Percentiles rank a stretch among this genome's conserved stretches.
These are phyloP conservation scores for Oreochromis niloticus DNA, from an alignment of 2,113 vertebrate genomes.

Conservation along the genomic window DNA sequence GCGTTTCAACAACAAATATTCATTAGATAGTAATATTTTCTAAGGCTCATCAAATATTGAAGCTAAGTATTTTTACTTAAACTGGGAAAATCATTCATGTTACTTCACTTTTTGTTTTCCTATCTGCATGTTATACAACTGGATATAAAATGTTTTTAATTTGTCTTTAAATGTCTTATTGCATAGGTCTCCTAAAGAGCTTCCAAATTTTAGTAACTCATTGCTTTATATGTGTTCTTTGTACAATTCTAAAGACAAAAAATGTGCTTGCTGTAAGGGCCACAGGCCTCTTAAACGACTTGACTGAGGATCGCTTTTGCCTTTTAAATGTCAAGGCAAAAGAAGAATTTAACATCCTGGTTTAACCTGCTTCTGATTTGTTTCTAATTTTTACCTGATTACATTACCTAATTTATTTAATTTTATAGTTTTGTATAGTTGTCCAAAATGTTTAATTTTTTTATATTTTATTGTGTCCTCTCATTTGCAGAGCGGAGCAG, in stretches of 20 bases:
- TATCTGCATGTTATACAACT: background rate
- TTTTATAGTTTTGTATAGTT: background rate
- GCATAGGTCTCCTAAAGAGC: background rate
- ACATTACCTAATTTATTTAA: background rate
- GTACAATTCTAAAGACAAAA: background rate
- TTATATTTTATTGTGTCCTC: background rate
- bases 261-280: background rate
- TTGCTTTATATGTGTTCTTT: background rate
- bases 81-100: background rate
- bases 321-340: background rate
- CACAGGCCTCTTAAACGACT: background rate
- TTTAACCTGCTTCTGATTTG: background rate
- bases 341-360: background rate
- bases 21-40: background rate
- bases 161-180: background rate
- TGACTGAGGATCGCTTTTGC: background rate
- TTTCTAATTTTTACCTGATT: background rate
- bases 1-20: background rate
- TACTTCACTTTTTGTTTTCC: background rate
- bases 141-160: background rate
- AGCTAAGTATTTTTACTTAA: background rate
- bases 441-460: background rate
- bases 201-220: background rate
- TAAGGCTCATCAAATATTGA: background rate
- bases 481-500: constrained; percentile 73